Evolutionary conservation across 1,140 invertebrate species (phyloP).

Genomic region (Pseudoatta argentina): DNA sequence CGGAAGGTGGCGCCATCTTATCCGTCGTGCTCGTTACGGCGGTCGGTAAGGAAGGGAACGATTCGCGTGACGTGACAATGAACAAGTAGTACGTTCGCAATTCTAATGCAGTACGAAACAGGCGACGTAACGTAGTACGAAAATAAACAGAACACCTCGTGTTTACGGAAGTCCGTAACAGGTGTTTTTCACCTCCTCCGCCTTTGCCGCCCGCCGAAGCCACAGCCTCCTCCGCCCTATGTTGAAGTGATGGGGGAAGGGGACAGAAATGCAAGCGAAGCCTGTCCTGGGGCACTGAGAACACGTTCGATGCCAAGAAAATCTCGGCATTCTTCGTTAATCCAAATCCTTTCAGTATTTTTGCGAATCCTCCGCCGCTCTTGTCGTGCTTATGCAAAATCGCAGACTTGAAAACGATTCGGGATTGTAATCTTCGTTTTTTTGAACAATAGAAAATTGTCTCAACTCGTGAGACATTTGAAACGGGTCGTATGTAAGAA

Average conservation of each 20-base stretch:
- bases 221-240: background rate
- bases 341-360: background rate
- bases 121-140: conserved; percentile 70
- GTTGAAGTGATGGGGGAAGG: background rate
- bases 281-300: background rate
- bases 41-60: conserved; percentile 62
- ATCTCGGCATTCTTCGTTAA: background rate
- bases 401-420: no score
- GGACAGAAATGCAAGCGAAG: conserved; percentile 42
- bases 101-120: conserved; percentile 73
- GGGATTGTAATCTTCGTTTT: background rate
- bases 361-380: no score
- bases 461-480: background rate
- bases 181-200: conserved; percentile 76
- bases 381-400: background rate
- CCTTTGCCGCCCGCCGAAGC: no score
- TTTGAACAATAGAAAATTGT: background rate
- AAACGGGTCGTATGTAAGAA: background rate
- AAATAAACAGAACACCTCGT: conserved; percentile 80
- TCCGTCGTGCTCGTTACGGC: background rate
- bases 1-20: conserved; percentile 72
- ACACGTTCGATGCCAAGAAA: background rate
- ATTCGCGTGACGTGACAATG: conserved; percentile 47
- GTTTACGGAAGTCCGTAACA: conserved; percentile 80
- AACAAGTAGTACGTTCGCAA: conserved; percentile 59